These are phyloP conservation scores for Falco cherrug DNA, from an alignment of 2,797 vertebrate species.

Conservation along the genomic window DNA sequence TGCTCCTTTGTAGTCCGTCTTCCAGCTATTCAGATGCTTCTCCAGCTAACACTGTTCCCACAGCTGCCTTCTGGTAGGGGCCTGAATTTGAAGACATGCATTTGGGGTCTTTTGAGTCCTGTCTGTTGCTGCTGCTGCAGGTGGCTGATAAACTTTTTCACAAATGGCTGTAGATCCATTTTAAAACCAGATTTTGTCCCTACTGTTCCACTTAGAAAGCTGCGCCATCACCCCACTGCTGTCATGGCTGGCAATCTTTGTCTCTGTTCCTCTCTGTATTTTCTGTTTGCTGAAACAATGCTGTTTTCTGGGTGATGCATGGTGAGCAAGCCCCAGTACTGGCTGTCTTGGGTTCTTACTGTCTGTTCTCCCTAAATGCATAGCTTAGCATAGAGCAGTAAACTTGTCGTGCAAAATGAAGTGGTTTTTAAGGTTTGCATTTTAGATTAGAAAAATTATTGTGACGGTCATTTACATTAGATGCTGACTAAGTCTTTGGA, in stretches of 20 bases:
- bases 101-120: not conserved
- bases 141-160: not conserved
- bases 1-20: constrained; percentile 27
- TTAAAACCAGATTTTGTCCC: not conserved
- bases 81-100: not conserved
- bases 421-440: not conserved
- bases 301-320: not conserved
- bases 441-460: constrained; percentile 3
- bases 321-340: not conserved
- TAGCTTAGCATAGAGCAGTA: not conserved
- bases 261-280: not conserved
- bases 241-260: not conserved
- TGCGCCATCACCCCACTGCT: not conserved
- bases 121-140: not conserved
- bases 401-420: not conserved
- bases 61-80: not conserved
- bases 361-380: not conserved
- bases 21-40: constrained; percentile 33
- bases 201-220: not conserved
- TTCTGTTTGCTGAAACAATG: not conserved
- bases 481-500: constrained; percentile 22
- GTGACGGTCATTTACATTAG: not conserved
- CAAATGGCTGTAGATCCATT: not conserved
- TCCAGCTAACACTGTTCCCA: not conserved
- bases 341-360: not conserved